phyloP scores from a whole-genome alignment of 30 jellyfish, hydroid and myxozoan genomes.

The Cassiopea xamachana region DNA sequence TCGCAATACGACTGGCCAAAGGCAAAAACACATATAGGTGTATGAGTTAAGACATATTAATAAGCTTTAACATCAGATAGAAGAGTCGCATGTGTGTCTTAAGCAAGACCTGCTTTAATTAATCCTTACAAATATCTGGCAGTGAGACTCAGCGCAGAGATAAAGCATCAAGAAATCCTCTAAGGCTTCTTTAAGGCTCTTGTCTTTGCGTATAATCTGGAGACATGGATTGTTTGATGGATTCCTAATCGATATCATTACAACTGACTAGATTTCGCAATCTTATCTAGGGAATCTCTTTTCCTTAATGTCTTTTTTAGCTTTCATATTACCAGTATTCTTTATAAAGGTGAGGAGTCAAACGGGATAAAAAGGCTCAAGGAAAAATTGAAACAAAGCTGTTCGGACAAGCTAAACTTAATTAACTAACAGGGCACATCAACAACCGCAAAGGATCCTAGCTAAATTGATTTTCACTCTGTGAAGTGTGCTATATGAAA shows the following conservation, averaged over 20 bases:
- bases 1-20: slow-evolving; percentile 8
- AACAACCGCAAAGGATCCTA: background rate
- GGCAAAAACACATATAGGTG: slow-evolving; percentile 40
- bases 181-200: slow-evolving; percentile 46
- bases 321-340: background rate
- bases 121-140: slow-evolving; percentile 52
- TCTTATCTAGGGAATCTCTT: slow-evolving; percentile 34
- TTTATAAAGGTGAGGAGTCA: slow-evolving; percentile 22
- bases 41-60: slow-evolving; percentile 23
- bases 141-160: slow-evolving; percentile 16
- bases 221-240: slow-evolving; percentile 67
- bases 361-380: slow-evolving; percentile 15
- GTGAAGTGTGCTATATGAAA: background rate
- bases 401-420: slow-evolving; percentile 27
- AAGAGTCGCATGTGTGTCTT: slow-evolving; percentile 55
- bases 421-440: slow-evolving; percentile 13
- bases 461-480: background rate
- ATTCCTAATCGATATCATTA: slow-evolving; percentile 65
- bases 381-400: slow-evolving; percentile 19
- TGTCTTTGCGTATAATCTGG: slow-evolving; percentile 59
- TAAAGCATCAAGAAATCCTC: slow-evolving; percentile 25
- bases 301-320: slow-evolving; percentile 47
- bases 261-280: slow-evolving; percentile 45
- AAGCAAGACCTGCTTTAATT: slow-evolving; percentile 11
- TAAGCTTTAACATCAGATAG: slow-evolving; percentile 35